Conservation (phyloP, 2,888 invertebrate species). For the Drosophila mettleri region DNA sequence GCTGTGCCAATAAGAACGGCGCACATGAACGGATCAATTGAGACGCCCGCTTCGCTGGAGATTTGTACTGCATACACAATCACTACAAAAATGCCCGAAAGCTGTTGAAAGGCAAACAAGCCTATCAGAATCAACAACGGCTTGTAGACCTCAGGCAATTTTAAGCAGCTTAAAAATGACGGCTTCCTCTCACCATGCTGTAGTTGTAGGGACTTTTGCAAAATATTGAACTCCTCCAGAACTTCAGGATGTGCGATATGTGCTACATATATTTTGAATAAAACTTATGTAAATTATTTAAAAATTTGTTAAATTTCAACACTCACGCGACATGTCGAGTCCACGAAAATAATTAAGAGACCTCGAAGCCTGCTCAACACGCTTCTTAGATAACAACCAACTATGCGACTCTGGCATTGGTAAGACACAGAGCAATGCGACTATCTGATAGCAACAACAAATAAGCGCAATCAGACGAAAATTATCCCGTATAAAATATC, state of each 20-base stretch:
- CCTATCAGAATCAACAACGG: constrained; percentile 86
- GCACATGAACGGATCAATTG: constrained; percentile 88
- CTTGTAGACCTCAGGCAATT: constrained; percentile 83
- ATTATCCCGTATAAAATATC: constrained; percentile 85
- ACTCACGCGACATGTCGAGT: constrained; percentile 82
- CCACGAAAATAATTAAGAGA: constrained; percentile 88
- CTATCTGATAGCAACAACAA: constrained; percentile 80
- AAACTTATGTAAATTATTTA: not conserved
- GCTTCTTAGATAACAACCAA: constrained; percentile 88
- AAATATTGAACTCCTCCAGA: constrained; percentile 72
- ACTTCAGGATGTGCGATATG: constrained; percentile 79
- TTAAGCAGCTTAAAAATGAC: constrained; percentile 71
- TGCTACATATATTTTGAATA: constrained; percentile 57
- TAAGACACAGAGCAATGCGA: constrained; percentile 85
- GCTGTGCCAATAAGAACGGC: constrained; percentile 89
- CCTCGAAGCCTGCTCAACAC: constrained; percentile 86
- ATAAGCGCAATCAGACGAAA: constrained; percentile 83
- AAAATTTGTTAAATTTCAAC: not conserved
- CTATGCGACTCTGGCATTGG: constrained; percentile 89
- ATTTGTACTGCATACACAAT: constrained; percentile 90
- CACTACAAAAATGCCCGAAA: constrained; percentile 90
- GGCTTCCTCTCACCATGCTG: constrained; percentile 69
- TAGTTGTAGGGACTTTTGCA: constrained; percentile 77
- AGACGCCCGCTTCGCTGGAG: constrained; percentile 87
- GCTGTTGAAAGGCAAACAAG: constrained; percentile 89